Evolutionary conservation across 2,113 vertebrate genomes (phyloP).

Genomic region (Galeopterus variegatus): DNA sequence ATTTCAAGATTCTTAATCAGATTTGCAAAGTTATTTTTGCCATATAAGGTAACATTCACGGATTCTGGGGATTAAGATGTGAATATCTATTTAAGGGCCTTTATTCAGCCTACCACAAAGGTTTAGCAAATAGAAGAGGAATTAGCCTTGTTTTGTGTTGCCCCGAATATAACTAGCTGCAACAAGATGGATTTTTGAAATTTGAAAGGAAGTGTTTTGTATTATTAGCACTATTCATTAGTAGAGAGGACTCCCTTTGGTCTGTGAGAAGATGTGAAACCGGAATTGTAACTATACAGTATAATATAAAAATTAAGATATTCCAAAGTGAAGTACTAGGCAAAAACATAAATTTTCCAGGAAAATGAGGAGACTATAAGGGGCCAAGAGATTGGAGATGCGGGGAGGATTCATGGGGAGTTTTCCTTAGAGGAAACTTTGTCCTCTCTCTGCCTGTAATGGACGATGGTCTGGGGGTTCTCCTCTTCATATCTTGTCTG

Average conservation of each 20-base stretch:
- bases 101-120: not conserved
- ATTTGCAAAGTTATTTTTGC: not conserved
- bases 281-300: not conserved
- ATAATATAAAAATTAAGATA: not conserved
- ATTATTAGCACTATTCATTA: not conserved
- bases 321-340: not conserved
- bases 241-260: not conserved
- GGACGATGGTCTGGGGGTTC: not conserved
- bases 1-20: constrained; percentile 20
- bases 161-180: not conserved
- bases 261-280: not conserved
- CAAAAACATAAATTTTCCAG: constrained; percentile 18
- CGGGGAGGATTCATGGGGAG: not conserved
- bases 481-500: not conserved
- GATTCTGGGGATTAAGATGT: not conserved
- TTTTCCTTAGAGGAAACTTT: not conserved
- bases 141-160: not conserved
- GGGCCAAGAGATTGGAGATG: not conserved
- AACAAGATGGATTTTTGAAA: not conserved
- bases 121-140: not conserved
- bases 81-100: not conserved
- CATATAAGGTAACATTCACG: not conserved
- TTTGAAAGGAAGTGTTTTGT: not conserved
- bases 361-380: not conserved
- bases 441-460: not conserved